Percentiles rank a stretch among this genome's conserved stretches.
Evolutionary conservation across 2,888 invertebrate genomes (phyloP).

Genomic region (Xanthia icteritia): DNA sequence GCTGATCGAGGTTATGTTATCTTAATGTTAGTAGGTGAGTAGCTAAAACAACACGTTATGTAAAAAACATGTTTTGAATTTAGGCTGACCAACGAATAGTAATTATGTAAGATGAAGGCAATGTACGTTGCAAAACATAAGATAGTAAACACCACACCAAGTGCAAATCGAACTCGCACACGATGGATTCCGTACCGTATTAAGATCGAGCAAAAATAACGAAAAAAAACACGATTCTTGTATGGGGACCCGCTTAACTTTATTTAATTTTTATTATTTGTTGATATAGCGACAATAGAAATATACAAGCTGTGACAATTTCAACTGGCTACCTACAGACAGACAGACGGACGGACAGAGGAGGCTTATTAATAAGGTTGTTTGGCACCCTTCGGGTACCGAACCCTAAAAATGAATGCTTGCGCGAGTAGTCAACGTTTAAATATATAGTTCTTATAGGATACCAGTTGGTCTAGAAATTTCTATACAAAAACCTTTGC

Average conservation of each 20-base stretch:
- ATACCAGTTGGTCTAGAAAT: constrained; percentile 18
- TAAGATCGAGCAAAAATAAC: no score
- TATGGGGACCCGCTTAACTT: no score
- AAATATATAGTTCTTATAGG: background rate
- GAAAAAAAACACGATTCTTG: no score
- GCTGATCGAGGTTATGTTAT: constrained; percentile 3
- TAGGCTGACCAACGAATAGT: background rate
- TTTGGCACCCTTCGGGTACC: no score
- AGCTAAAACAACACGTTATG: constrained; percentile 36
- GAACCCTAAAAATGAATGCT: constrained; percentile 1
- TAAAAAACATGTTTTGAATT: constrained; percentile 48
- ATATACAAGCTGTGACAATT: no score
- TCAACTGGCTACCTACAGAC: no score
- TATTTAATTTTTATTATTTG: no score
- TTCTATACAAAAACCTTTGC: constrained; percentile 26
- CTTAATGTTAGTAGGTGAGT: constrained; percentile 44
- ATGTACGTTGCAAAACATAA: constrained; percentile 3
- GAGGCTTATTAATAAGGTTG: no score
- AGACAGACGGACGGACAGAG: no score
- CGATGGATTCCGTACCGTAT: no score
- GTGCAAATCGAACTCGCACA: no score
- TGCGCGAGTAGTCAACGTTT: background rate
- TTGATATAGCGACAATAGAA: no score
- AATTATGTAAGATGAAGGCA: constrained; percentile 23
- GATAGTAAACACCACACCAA: background rate